Evolutionary conservation across 2,113 vertebrate genomes (phyloP).

Genomic region (Machaerirhynchus nigripectus): DNA sequence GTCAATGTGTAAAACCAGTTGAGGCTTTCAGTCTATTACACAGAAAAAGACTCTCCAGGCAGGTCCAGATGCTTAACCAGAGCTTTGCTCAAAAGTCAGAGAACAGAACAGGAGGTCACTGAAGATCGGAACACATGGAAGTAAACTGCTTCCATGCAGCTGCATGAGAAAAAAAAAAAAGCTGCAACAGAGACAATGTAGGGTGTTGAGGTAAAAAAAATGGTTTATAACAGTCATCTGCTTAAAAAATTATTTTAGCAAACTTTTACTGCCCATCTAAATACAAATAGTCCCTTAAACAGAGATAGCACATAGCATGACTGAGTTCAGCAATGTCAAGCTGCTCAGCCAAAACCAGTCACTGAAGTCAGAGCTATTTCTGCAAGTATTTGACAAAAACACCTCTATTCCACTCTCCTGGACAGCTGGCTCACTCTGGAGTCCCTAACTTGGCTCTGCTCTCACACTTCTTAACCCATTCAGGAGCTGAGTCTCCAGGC

Average conservation of each 20-base stretch:
- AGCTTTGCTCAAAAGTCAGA: background rate
- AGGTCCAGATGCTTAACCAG: background rate
- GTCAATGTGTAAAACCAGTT: background rate
- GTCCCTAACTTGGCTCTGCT: background rate
- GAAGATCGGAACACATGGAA: background rate
- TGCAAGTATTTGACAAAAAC: background rate
- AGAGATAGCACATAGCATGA: accelerated
- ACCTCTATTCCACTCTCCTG: background rate
- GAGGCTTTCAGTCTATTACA: background rate
- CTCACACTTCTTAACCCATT: background rate
- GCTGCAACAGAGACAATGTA: background rate
- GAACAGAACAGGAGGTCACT: background rate
- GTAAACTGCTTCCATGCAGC: background rate
- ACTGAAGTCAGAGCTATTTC: background rate
- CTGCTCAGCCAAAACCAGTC: background rate
- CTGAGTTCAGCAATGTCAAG: background rate
- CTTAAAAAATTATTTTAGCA: background rate
- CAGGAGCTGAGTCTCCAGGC: background rate
- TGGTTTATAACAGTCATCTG: background rate
- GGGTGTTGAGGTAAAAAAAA: background rate
- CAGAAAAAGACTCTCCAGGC: background rate
- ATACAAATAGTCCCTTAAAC: background rate
- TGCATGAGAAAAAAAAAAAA: background rate
- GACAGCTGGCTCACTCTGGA: background rate
- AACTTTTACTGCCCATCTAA: background rate